Evolutionary conservation across 2,888 invertebrate genomes (phyloP).

Genomic region (Trichogramma dendrolimi): DNA sequence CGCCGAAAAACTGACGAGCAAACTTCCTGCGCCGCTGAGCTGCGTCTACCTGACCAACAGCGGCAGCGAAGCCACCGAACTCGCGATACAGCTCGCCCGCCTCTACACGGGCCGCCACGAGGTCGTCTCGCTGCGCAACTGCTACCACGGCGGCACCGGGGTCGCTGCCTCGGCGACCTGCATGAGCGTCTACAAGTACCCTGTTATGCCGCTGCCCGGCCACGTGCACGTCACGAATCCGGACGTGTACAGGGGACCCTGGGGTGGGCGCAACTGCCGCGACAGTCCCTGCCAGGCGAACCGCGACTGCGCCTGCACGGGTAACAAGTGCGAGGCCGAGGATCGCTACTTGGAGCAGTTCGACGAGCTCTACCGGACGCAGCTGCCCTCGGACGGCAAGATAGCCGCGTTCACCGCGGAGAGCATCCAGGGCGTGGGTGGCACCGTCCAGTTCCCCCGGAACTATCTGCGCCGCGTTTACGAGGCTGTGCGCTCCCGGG

Average conservation of each 20-base stretch:
- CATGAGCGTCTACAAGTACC: slow-evolving; percentile 73
- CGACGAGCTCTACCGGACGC: slow-evolving; percentile 71
- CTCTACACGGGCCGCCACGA: slow-evolving; percentile 81
- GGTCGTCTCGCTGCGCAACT: slow-evolving; percentile 79
- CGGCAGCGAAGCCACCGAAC: slow-evolving; percentile 95
- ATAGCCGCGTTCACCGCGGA: slow-evolving; percentile 91
- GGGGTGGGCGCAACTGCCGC: slow-evolving; percentile 84
- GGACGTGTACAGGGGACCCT: slow-evolving; percentile 85
- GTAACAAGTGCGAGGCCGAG: slow-evolving; percentile 66
- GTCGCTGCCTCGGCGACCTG: slow-evolving; percentile 79
- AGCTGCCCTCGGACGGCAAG: slow-evolving; percentile 66
- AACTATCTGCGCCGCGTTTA: slow-evolving; percentile 79
- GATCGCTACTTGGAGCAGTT: slow-evolving; percentile 81
- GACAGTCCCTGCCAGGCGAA: slow-evolving; percentile 75
- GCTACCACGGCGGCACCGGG: slow-evolving; percentile 89
- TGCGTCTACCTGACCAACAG: slow-evolving; percentile 92
- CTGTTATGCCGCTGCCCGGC: slow-evolving; percentile 68
- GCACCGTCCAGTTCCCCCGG: slow-evolving; percentile 87
- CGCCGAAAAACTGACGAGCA: slow-evolving; percentile 72
- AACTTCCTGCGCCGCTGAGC: slow-evolving; percentile 81
- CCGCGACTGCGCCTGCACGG: slow-evolving; percentile 64
- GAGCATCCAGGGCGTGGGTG: slow-evolving; percentile 95
- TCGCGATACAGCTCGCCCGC: slow-evolving; percentile 84
- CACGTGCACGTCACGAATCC: slow-evolving; percentile 87
- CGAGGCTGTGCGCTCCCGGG: slow-evolving; percentile 71